Percentiles rank a stretch among this genome's conserved stretches.
Evolutionary conservation across 2,113 vertebrate genomes (phyloP).

Genomic region (Herpetotheres cachinnans): DNA sequence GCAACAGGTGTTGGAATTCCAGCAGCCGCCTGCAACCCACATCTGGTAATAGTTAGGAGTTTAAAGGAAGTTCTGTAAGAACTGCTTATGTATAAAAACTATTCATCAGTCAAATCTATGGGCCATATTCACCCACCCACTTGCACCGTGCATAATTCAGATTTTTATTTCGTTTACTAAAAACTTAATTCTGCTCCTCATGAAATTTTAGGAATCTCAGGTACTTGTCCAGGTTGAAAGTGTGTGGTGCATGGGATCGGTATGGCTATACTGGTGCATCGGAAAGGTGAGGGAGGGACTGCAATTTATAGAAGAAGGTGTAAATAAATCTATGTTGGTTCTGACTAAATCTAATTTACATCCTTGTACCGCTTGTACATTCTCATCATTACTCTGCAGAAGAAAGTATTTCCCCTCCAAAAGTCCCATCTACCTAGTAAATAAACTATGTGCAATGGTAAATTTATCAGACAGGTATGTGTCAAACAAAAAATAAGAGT

Average conservation of each 20-base stretch:
- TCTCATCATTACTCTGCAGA: background rate
- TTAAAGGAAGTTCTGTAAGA: conserved; percentile 61
- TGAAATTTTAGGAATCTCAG: conserved; percentile 33
- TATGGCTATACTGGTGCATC: background rate
- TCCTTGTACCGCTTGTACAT: background rate
- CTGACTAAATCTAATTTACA: background rate
- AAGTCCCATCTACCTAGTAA: background rate
- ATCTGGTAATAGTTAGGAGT: conserved; percentile 63
- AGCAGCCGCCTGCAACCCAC: conserved; percentile 60
- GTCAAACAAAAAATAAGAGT: background rate
- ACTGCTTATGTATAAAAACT: conserved; percentile 53
- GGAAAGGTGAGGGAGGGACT: background rate
- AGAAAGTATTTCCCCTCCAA: background rate
- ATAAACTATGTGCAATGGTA: background rate
- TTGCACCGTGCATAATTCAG: background rate
- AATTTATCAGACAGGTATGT: background rate
- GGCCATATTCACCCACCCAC: conserved; percentile 33
- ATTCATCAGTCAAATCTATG: conserved; percentile 54
- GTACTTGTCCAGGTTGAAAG: background rate
- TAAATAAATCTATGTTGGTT: background rate
- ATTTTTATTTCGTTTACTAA: conserved; percentile 45
- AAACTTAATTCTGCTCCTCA: conserved; percentile 8
- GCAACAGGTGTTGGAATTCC: conserved; percentile 73
- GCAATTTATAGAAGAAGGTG: background rate
- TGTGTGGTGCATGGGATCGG: background rate